Base-by-base conservation (phyloP, 2,113 vertebrate species). In the Riparia riparia region DNA sequence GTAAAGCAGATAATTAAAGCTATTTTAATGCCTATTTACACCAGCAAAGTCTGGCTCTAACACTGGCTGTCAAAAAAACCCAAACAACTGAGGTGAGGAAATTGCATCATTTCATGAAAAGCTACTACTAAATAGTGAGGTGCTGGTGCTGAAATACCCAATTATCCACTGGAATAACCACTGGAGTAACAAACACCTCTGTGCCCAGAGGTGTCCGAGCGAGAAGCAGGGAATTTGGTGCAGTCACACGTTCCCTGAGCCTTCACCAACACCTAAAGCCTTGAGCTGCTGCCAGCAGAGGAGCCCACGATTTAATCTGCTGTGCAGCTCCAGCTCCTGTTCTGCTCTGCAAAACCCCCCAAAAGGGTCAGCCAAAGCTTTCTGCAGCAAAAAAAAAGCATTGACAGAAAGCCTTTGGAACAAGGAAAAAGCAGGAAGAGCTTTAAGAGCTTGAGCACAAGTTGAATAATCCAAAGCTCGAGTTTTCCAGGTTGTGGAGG, bases 21-120 rank as follows among this genome's bases (percentile, higher is more conserved):
- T 28, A 12, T 14, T 82, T 51, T 50, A 47, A 53, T 53, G 45
- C 22, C 53, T 26, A 3, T 78, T 72, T 82, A 63, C 14, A 71
- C 37, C 61, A 82, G 65, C 5, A 28, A 64, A 63, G n/a, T 15
- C 21, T 61, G 70, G 2, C 47, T 77, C 8, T 47, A 60, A 47
- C 28, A 32, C 17, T 16, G 34, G 2, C n/a, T 89, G 69, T 57
- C 65, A 60, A 42, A 70, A 34, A 28, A 22, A 47, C n/a, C n/a
- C n/a, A n/a, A n/a, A n/a, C n/a, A n/a, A n/a, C 0, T 0, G 44
- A 63, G 24, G 14, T 53, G 37, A 44, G 76, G 53, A 94, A 78
- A 64, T 64, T 6, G 25, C 5, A 3, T 37, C 3, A 60, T 66
- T 68, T 91, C 49, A 39, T 56, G 8, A 64, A 89, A 85, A 79